Evolutionary conservation across 1,140 invertebrate genomes (phyloP).

Genomic region (Drosophila equinoxialis): DNA sequence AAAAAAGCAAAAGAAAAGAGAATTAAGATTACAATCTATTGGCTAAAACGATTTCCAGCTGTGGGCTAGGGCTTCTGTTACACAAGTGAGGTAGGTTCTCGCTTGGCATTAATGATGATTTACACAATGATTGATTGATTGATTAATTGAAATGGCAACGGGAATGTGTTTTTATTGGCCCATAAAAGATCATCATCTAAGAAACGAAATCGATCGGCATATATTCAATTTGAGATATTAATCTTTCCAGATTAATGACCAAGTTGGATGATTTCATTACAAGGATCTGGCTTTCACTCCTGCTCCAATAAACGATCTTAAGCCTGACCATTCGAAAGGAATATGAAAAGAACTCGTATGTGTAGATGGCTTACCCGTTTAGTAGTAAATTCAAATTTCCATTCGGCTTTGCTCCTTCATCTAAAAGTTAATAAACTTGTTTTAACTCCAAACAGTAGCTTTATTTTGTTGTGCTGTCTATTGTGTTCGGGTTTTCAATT

Average conservation of each 20-base stretch:
- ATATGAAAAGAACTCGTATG: no score
- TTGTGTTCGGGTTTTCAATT: not conserved
- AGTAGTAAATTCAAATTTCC: not conserved
- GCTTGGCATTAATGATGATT: not conserved
- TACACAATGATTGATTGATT: not conserved
- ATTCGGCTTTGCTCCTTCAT: not conserved
- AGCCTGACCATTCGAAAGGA: no score
- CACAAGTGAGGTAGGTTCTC: constrained; percentile 1
- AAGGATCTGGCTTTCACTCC: no score
- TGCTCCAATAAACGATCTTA: no score
- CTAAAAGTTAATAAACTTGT: constrained; percentile 32
- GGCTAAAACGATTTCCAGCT: not conserved
- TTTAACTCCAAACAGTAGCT: constrained; percentile 22
- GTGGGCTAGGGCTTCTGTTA: not conserved
- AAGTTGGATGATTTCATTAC: no score
- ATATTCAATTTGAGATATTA: no score
- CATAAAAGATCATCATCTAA: not conserved
- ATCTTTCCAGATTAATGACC: no score
- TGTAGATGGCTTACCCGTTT: no score
- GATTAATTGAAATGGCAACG: not conserved
- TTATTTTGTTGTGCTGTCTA: constrained; percentile 33
- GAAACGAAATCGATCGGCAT: no score
- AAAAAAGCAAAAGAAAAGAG: no score
- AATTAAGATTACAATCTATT: no score
- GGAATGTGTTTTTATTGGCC: not conserved